phyloP scores from a whole-genome alignment of 2,113 vertebrate species.

The Parotia lawesii region DNA sequence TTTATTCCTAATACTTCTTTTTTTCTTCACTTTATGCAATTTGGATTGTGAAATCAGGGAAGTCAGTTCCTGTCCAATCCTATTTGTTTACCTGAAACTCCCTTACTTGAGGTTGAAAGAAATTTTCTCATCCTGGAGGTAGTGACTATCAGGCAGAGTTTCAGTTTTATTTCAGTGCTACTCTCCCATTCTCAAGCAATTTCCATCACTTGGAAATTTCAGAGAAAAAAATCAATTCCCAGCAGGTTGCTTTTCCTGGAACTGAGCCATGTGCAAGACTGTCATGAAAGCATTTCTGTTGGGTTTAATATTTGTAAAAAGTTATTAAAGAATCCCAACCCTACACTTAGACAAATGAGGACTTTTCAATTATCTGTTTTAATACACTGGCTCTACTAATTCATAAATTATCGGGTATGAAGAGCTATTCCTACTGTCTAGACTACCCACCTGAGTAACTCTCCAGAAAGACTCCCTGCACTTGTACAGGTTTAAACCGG shows the following conservation, averaged over 20 bases:
- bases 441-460: slow-evolving; percentile 16
- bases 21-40: background rate
- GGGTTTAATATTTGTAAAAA: slow-evolving; percentile 29
- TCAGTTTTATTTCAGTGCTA: background rate
- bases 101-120: background rate
- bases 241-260: slow-evolving; percentile 8
- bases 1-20: background rate
- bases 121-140: background rate
- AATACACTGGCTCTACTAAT: slow-evolving; percentile 32
- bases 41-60: slow-evolving; percentile 11
- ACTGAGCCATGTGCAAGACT: background rate
- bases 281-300: slow-evolving; percentile 10
- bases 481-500: background rate
- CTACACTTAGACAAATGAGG: slow-evolving; percentile 38
- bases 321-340: slow-evolving; percentile 13
- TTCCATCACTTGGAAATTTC: background rate
- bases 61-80: background rate
- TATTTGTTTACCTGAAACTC: background rate
- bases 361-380: slow-evolving; percentile 44
- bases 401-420: background rate
- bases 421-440: slow-evolving; percentile 18
- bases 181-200: background rate
- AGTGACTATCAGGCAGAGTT: background rate
- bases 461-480: background rate
- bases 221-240: background rate